Base-by-base conservation (phyloP, 2,888 invertebrate species). In the Pseudococcus jackbeardsleyi region DNA sequence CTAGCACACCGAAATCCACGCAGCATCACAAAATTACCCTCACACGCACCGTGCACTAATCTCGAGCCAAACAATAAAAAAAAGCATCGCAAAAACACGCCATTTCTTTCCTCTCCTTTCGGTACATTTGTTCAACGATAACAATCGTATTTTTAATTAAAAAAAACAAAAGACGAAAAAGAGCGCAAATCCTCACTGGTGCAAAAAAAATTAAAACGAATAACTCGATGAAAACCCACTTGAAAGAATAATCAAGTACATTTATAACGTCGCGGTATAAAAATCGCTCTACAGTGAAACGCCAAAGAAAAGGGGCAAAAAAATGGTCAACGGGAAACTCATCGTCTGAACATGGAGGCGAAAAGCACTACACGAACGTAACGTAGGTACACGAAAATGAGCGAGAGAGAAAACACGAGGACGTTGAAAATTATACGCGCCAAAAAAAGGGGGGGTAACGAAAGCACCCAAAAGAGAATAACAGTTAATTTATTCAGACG, bases 401-500 rank as follows among this genome's bases (percentile, higher is more conserved):
- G 22, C 22, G 8, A 5, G 12, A 11, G 64, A 64, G 64, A 19
- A 1, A 54, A 54, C 1, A 26, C 6, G 33, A 68, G 17, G 7
- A 72, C 12, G 17, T 26, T 72, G 12, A 72, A 72, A 72, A 72
- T 72, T 72, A 42, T 42, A 72, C 33, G 12, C 72, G 33, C 59
- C 6, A 86, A 64, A 64, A 39, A 85, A 19, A 22, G 54, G 42
- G 59, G 54, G 85, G 42, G 85, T n/a, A 86, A 86, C 85, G 85
- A 59, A 85, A 33, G 50, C 17, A 54, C 84, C 26, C 54, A 85
- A 85, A 50, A 85, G 50, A 54, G 50, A 85, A 85, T 54, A 50
- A 46, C 85, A 33, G 50, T 85, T 85, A 85, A 85, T 85, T 85
- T 85, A 50, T 85, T 82, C 79, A 12, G 46, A 50, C 85, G 59